These are phyloP conservation scores for Piscicola geometra DNA, from an alignment of 2,888 invertebrate species.

Conservation along the genomic window DNA sequence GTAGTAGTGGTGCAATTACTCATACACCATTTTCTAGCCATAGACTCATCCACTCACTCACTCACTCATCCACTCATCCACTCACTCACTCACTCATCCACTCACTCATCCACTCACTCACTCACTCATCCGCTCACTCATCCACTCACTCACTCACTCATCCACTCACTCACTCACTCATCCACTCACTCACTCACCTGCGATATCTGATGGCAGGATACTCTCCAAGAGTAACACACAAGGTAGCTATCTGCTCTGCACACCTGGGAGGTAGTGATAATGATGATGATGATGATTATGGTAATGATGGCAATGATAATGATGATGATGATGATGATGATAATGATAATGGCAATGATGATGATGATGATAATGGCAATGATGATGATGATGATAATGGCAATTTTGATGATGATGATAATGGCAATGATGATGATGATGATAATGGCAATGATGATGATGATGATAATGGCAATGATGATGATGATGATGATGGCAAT, in stretches of 20 bases:
- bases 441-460: conserved; percentile 38
- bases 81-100: conserved; percentile 43
- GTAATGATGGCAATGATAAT: not conserved
- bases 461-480: conserved; percentile 35
- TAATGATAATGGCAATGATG: conserved; percentile 30
- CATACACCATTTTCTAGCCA: too few species aligned
- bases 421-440: conserved; percentile 35
- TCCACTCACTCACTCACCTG: conserved; percentile 44
- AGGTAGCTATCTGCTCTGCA: conserved; percentile 97
- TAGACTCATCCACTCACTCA: conserved; percentile 42
- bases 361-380: conserved; percentile 27
- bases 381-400: conserved; percentile 17
- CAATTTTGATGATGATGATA: conserved; percentile 17
- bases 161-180: conserved; percentile 61
- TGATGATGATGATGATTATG: conserved; percentile 15
- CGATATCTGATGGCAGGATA: conserved; percentile 55
- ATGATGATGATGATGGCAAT: conserved; percentile 8
- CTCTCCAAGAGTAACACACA: conserved; percentile 97
- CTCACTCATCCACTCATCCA: conserved; percentile 43
- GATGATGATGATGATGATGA: conserved; percentile 30
- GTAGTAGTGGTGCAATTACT: too few species aligned
- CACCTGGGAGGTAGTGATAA: conserved; percentile 30
- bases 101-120: conserved; percentile 42
- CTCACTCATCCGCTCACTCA: conserved; percentile 39
- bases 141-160: conserved; percentile 40